Evolutionary conservation across 2,113 vertebrate species (phyloP), one percentile per base, ranked within the genome.

Genomic region (Cyprinodon brontotheroides): DNA sequence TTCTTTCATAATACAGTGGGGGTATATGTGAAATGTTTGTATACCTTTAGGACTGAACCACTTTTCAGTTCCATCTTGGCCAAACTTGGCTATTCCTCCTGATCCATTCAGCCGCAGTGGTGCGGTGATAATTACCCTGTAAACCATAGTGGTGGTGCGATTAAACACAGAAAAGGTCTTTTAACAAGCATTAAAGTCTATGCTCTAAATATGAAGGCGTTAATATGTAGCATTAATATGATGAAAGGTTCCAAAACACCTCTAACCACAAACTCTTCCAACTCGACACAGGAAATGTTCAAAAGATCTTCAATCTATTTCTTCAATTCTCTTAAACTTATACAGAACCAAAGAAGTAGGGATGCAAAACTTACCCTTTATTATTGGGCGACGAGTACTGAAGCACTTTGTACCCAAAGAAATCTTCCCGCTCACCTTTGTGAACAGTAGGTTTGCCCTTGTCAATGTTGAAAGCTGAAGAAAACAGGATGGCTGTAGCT

Each of bases 381-480:
- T 66, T 38, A 0, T 0, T 4, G 1, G 72, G 61, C 17, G 86
- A 85, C 1, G 0, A 48, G 68, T 75, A 81, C 29, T 91, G 92
- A 43, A 89, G 79, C 66, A 93, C 92, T 67, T 92, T 91, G 84
- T 91, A 93, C 13, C 91, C 92, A 77, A 87, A 93, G 71, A 90
- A 93, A 67, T 84, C 88, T 0, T 73, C 48, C 74, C 45, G 5
- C 2, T 87, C 4, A 0, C 87, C 89, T 36, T 0, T 0, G 17
- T 82, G 67, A 37, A 88, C 57, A 0, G 40, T 3, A 0, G 83
- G 43, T 1, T 70, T 4, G 20, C 1, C 63, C 0, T 17, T n/a
- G 14, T 91, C 87, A 22, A 92, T 75, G 79, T 89, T 92, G 73
- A 93, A 93, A 41, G 87, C 77, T 77, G 66, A 50, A 50, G 82